These are phyloP conservation scores for Trachelus iudaicus DNA, from an alignment of 2,888 invertebrate species.

Conservation along the genomic window DNA sequence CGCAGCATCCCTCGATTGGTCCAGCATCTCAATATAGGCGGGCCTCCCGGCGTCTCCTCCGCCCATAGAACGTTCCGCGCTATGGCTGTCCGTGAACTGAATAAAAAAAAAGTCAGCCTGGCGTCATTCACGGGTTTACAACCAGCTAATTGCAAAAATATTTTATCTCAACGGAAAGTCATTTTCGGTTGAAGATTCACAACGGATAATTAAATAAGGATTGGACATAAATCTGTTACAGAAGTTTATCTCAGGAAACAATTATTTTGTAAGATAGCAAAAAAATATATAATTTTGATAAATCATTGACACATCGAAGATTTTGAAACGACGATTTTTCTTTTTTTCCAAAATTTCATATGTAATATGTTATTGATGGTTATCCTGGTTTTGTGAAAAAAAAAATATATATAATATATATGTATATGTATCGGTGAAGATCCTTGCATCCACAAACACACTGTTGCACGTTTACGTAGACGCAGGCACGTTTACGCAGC, in stretches of 20 bases:
- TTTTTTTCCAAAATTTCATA: neutral
- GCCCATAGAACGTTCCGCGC: conserved; percentile 49
- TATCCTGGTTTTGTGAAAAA: neutral
- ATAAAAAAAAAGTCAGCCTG: conserved; percentile 22
- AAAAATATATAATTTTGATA: neutral
- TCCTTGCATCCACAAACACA: conserved; percentile 54
- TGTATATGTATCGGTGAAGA: conserved; percentile 46
- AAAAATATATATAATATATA: conserved; percentile 33
- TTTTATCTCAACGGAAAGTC: conserved; percentile 4
- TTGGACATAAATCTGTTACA: neutral
- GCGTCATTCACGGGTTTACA: neutral
- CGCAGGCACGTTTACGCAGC: conserved; percentile 23
- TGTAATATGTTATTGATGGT: neutral
- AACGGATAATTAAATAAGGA: neutral
- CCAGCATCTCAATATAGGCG: conserved; percentile 50
- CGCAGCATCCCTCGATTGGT: conserved; percentile 45
- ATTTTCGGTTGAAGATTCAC: neutral
- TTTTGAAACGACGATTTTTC: neutral
- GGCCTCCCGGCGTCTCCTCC: conserved; percentile 48
- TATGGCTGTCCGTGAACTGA: conserved; percentile 50
- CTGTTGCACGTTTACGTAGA: conserved; percentile 19
- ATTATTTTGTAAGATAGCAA: neutral
- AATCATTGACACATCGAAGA: neutral
- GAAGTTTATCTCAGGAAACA: too few species aligned
- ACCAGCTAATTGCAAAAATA: conserved; percentile 8